Percentiles rank a stretch among this genome's conserved stretches.
Conservation (phyloP, 2,113 vertebrate species). For the Catagonus wagneri region DNA sequence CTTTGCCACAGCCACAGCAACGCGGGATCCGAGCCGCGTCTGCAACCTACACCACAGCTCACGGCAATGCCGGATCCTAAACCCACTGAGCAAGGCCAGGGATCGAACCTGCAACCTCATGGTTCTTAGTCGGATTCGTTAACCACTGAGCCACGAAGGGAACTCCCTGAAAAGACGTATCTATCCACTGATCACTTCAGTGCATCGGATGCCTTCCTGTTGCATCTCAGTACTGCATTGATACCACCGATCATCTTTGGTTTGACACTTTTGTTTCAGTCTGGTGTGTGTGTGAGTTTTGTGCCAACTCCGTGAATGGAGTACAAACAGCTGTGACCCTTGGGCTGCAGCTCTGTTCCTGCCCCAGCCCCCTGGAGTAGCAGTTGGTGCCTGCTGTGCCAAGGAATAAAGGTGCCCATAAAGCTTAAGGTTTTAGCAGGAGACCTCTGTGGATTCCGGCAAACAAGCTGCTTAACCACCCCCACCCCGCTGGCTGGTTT, state of each 20-base stretch:
- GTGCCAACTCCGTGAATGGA: not conserved
- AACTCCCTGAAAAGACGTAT: not conserved
- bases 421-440: fast-evolving
- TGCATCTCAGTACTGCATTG: not conserved
- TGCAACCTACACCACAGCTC: too few relatives aligned
- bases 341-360: not conserved
- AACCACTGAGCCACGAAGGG: too few relatives aligned
- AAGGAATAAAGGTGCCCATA: fast-evolving
- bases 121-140: too few relatives aligned
- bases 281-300: not conserved
- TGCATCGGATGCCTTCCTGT: not conserved
- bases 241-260: not conserved
- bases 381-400: fast-evolving
- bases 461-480: not conserved
- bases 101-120: too few relatives aligned
- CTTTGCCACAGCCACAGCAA: too few relatives aligned
- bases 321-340: not conserved
- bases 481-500: too few relatives aligned
- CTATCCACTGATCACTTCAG: not conserved
- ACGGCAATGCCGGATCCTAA: too few relatives aligned
- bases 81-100: too few relatives aligned
- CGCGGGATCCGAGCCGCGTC: too few relatives aligned
- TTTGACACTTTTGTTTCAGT: not conserved
- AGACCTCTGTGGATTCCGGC: not conserved
- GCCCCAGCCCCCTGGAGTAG: not conserved